phyloP scores from a whole-genome alignment of 2,113 vertebrate species.

The Mus spicilegus region DNA sequence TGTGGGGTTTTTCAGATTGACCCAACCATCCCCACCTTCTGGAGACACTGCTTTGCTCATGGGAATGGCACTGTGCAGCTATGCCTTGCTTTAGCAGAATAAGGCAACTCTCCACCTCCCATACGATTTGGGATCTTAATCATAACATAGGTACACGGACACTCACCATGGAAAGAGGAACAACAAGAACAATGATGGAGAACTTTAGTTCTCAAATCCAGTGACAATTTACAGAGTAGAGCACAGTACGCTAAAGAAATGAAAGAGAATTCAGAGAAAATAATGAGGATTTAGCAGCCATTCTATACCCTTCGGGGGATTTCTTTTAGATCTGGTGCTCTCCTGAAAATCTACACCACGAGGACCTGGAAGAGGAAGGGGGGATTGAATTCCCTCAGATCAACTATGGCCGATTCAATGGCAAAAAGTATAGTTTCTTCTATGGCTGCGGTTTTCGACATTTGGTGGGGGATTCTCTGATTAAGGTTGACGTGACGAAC shows the following conservation, averaged over 20 bases:
- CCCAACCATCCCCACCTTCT: not conserved
- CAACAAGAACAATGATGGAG: not conserved
- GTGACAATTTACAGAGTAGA: not conserved
- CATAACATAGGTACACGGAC: not conserved
- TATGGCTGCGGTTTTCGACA: constrained; percentile 95
- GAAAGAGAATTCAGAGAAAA: constrained; percentile 48
- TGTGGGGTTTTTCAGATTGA: not conserved
- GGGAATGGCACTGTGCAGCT: not conserved
- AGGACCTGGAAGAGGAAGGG: constrained; percentile 89
- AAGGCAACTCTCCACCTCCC: not conserved
- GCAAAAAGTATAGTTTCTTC: constrained; percentile 92
- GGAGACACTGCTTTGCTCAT: not conserved
- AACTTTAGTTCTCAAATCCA: constrained; percentile 8
- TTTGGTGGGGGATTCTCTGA: constrained; percentile 91
- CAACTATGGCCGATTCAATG: constrained; percentile 90
- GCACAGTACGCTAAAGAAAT: not conserved
- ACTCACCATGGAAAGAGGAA: constrained; percentile 2
- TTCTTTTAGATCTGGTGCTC: constrained; percentile 90
- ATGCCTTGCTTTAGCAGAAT: constrained; percentile 34
- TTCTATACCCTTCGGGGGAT: not conserved
- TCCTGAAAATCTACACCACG: constrained; percentile 90
- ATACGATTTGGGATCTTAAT: not conserved
- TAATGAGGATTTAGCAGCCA: constrained; percentile 38
- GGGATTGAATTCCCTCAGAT: constrained; percentile 97
- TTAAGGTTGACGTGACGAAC: constrained; percentile 91